Conservation (phyloP, 2,888 invertebrate species). For the Aspidiotus destructor region DNA sequence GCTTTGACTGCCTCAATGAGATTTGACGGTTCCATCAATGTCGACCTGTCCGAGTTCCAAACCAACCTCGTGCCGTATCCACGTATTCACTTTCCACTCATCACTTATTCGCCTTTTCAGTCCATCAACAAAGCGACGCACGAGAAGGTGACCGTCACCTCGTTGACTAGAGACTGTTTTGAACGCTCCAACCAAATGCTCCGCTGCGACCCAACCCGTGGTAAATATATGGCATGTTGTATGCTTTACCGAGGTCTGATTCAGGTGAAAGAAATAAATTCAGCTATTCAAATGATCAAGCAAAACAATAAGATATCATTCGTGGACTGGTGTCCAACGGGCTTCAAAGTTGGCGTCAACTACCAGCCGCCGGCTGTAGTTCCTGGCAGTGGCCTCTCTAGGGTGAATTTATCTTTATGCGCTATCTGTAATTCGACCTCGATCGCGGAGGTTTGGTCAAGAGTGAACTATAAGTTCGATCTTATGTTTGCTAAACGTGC, state of each 20-base stretch:
- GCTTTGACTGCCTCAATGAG: conserved; percentile 21
- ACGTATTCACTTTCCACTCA: conserved; percentile 13
- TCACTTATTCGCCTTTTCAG: conserved; percentile 15
- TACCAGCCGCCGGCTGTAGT: conserved; percentile 21
- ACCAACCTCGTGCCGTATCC: conserved; percentile 22
- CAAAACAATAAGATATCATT: conserved; percentile 13
- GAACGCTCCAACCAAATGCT: conserved; percentile 15
- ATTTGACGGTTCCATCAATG: conserved; percentile 25
- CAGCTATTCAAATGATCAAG: conserved; percentile 18
- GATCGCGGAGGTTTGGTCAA: conserved; percentile 34
- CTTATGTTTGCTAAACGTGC: conserved; percentile 46
- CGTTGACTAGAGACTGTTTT: conserved; percentile 6
- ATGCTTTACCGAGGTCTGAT: conserved; percentile 21
- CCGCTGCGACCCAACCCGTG: conserved; percentile 7
- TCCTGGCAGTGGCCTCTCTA: conserved; percentile 16
- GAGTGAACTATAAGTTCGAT: conserved; percentile 34
- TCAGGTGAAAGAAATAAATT: conserved; percentile 14
- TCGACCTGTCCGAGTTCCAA: conserved; percentile 24
- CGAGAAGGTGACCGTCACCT: conserved; percentile 19
- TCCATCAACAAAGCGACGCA: conserved; percentile 13
- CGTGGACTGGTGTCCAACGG: conserved; percentile 21
- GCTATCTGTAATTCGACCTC: conserved; percentile 18
- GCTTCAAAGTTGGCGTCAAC: conserved; percentile 21
- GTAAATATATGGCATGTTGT: conserved; percentile 19
- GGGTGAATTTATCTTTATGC: conserved; percentile 10